Base-by-base conservation (phyloP, 2,113 vertebrate species). In the Merops nubicus region DNA sequence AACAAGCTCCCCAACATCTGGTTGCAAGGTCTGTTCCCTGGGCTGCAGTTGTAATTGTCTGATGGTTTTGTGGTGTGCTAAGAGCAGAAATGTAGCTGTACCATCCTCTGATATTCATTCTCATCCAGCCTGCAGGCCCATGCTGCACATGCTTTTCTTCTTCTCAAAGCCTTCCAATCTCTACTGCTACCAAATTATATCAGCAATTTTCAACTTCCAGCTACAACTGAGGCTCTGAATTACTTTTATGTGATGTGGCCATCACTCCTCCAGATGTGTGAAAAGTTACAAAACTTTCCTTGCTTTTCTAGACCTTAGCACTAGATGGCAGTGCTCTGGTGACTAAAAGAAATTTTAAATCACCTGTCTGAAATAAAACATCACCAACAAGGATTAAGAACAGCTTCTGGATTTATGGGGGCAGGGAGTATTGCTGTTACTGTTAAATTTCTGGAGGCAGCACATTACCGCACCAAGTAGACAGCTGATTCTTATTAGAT, bases 281-380 rank as follows among this genome's bases (percentile, higher is more conserved):
- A 85, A 79, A 12, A 29, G 21, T 18, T 19, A 15, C 10, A 26
- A 38, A 56, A 4, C 7, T 47, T 57, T 56, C 59, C 19, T n/a
- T 63, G 38, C 25, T 38, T 91, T 85, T 85, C 33, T 62, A 50
- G 13, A 4, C 11, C 34, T 45, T 69, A 70, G 20, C 53, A 64
- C 62, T 74, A 91, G 90, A 85, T 89, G 74, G 31, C 56, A 82
- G 19, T 85, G 53, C 31, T 82, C n/a, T 53, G 38, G 62, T 73
- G 25, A 74, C 8, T 40, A 50, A 90, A 79, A 9, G 23, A 45
- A 60, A 15, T n/a, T 75, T 76, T 23, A 82, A 79, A 43, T 73
- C 2, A 1, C 13, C 5, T 68, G 56, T 56, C 57, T 53, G 65
- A 79, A 79, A 53, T 75, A 31, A 64, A 79, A 1, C 5, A 12